A percentile compares a stretch with the other conserved stretches of the same genome.
phyloP scores from a whole-genome alignment of 2,113 vertebrate species.

The Delphinapterus leucas region DNA sequence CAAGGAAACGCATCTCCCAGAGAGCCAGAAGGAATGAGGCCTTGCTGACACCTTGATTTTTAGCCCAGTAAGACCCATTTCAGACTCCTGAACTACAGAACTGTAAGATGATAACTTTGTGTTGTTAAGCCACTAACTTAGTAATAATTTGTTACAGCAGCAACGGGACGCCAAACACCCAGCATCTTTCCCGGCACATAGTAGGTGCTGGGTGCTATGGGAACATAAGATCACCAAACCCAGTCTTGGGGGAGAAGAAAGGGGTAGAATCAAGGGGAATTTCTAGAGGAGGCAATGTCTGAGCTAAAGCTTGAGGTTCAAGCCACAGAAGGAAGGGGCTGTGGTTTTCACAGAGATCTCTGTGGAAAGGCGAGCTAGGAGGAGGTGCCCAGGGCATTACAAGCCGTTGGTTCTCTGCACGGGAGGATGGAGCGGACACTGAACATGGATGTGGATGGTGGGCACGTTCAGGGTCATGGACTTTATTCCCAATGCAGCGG shows the following conservation, averaged over 20 bases:
- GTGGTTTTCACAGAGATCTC: background rate
- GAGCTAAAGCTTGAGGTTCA: no score
- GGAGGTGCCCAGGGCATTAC: fast-evolving
- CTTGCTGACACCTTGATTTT: fast-evolving
- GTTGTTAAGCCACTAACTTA: background rate
- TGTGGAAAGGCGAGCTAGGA: fast-evolving
- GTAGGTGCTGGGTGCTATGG: fast-evolving
- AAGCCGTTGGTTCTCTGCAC: background rate
- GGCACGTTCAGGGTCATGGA: fast-evolving
- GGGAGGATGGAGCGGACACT: background rate
- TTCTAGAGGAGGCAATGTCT: background rate
- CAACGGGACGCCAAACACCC: background rate
- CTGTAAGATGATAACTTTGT: background rate
- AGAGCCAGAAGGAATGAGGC: background rate
- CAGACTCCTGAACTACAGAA: background rate
- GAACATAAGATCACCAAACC: background rate
- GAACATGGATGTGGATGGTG: background rate
- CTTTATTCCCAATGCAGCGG: background rate
- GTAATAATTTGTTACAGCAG: no score
- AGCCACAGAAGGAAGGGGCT: background rate
- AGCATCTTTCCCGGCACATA: fast-evolving
- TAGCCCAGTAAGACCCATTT: background rate
- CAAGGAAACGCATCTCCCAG: background rate
- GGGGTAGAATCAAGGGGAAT: background rate
- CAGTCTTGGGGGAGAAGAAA: background rate